phyloP scores from a whole-genome alignment of 2,888 invertebrate species.

The Chloroclysta siterata region DNA sequence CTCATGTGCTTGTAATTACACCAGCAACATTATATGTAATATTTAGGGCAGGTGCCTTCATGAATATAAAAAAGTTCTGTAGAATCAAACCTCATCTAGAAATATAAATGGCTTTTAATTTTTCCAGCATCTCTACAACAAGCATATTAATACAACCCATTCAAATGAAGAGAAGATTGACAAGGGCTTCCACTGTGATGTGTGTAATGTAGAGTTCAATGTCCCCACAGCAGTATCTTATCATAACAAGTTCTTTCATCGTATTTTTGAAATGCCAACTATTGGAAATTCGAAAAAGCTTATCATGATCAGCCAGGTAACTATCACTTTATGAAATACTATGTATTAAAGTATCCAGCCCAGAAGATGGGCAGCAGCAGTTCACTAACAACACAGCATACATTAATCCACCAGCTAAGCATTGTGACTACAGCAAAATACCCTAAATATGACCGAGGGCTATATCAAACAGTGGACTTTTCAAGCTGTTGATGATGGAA shows the following conservation, averaged over 20 bases:
- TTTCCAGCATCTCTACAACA: constrained; percentile 84
- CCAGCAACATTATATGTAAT: too few relatives aligned
- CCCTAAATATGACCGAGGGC: too few relatives aligned
- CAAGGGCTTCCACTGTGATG: constrained; percentile 76
- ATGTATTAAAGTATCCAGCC: neutral
- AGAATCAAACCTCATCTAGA: too few relatives aligned
- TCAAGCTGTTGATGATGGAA: too few relatives aligned
- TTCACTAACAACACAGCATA: neutral
- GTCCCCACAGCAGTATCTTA: constrained; percentile 84
- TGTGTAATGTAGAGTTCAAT: constrained; percentile 84
- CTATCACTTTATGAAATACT: constrained; percentile 1
- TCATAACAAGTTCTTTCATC: constrained; percentile 82
- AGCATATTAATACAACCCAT: constrained; percentile 82
- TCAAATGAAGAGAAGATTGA: constrained; percentile 46
- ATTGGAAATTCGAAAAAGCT: constrained; percentile 76
- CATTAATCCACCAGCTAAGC: too few relatives aligned
- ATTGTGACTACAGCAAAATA: too few relatives aligned
- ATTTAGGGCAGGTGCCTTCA: too few relatives aligned
- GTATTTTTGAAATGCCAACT: constrained; percentile 70
- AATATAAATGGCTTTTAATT: neutral
- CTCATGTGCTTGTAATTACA: too few relatives aligned
- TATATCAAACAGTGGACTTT: too few relatives aligned
- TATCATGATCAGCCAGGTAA: constrained; percentile 67
- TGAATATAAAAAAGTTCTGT: too few relatives aligned
- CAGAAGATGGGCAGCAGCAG: neutral